Evolutionary conservation across 2,888 invertebrate genomes (phyloP).

Genomic region (Norana najaformis): DNA sequence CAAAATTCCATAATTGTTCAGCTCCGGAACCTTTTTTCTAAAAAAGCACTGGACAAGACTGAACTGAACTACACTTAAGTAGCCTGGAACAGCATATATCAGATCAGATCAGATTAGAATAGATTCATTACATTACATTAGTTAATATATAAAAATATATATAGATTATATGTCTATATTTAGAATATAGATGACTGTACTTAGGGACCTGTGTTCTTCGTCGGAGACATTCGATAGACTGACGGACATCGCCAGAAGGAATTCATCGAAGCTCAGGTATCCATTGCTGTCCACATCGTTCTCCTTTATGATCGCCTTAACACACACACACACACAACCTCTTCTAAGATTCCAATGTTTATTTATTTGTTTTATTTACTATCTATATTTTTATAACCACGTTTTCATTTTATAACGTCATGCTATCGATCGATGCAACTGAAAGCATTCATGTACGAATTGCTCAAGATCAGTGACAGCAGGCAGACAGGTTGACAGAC

Average conservation of each 20-base stretch:
- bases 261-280: constrained; percentile 42
- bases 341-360: neutral
- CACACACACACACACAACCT: constrained; percentile 8
- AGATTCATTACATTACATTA: no score
- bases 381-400: no score
- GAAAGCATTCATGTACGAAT: neutral
- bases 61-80: no score
- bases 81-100: no score
- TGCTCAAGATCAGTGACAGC: neutral
- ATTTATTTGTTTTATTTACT: neutral
- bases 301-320: constrained; percentile 38
- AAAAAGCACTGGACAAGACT: no score
- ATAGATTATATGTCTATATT: no score
- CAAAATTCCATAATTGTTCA: no score
- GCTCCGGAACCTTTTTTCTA: no score
- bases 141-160: no score
- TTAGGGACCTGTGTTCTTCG: constrained; percentile 39
- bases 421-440: neutral
- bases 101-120: no score
- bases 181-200: no score
- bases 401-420: neutral
- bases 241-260: constrained; percentile 39
- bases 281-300: constrained; percentile 40
- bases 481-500: no score
- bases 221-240: constrained; percentile 33